Evolutionary conservation across 1,140 invertebrate species (phyloP), one percentile per base, ranked within the genome.

Genomic region (Meteorus sp.): DNA sequence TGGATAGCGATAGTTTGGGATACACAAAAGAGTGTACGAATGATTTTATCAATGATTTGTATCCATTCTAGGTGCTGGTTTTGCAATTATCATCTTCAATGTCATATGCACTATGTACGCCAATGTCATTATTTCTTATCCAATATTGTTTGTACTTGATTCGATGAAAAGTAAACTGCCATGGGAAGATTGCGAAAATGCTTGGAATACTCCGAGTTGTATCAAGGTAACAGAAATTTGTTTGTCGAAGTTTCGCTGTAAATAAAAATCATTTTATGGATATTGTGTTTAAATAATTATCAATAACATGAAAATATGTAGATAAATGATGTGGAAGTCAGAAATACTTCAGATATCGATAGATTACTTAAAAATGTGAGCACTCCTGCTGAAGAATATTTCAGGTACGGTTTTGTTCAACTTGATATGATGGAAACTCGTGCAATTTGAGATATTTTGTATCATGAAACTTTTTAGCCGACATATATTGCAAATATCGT

Each of bases 91-190:
- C 19, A 79, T 97, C 57, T 89, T 97, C 4, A 95, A 95, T 62
- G 81, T 94, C 17, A 92, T 95, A 74, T 93, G 93, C 41, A 89
- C 90, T 8, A 91, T 90, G 76, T 98, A 97, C 74, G 98, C 97
- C 79, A 94, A 95, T 69, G 89, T 94, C 0, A 90, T 98, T 61
- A 93, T 97, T 65, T 86, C 93, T 1, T 97, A 94, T 85, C 90
- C 94, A 3, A 76, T 98, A 19, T 88, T 95, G 60, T 98, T 94
- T 81, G 85, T 90, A 50, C 84, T 84, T 17, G 88, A 89, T 63
- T 89, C 89, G 20, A 84, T 88, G 39, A 80, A 70, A 15, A 71
- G 80, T 8, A 86, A 86, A 39, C 82, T 97, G 6, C 94, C 94
- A 0, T 97, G 95, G 95, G 84, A 88, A 19, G 82, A 83, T 59